These are phyloP conservation scores for Dreissena rostriformis DNA, from an alignment of 1,140 invertebrate species.

Conservation along the genomic window DNA sequence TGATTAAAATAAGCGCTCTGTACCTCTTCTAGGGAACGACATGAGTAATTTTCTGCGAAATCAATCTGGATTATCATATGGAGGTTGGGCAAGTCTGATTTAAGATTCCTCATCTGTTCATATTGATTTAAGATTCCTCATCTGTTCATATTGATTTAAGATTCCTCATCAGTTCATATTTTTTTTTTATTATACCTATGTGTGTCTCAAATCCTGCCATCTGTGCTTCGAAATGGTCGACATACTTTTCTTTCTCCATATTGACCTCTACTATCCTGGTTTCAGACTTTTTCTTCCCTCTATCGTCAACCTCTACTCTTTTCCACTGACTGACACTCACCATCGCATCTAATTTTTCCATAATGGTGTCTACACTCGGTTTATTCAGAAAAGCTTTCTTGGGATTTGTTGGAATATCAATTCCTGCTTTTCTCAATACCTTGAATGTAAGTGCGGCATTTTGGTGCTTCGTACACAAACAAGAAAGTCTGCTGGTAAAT, in stretches of 20 bases:
- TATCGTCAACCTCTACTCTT: slow-evolving; percentile 22
- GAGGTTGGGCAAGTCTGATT: slow-evolving; percentile 5
- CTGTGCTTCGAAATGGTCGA: no score
- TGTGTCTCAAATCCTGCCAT: no score
- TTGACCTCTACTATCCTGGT: slow-evolving; percentile 41
- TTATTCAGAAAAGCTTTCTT: background rate
- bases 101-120: slow-evolving; percentile 13
- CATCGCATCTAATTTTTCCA: background rate
- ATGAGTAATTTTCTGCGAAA: slow-evolving; percentile 5
- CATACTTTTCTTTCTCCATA: no score
- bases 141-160: background rate
- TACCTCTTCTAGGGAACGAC: slow-evolving; percentile 3
- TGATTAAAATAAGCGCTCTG: slow-evolving; percentile 36
- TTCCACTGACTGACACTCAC: slow-evolving; percentile 24
- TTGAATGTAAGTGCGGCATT: slow-evolving; percentile 25
- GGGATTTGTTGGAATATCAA: background rate
- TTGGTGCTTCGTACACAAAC: slow-evolving; percentile 30
- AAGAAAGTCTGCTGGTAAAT: background rate
- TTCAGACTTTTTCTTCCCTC: slow-evolving; percentile 31
- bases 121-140: slow-evolving; percentile 19
- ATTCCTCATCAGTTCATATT: background rate
- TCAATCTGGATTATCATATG: slow-evolving; percentile 11
- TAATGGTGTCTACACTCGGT: background rate
- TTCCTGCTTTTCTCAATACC: slow-evolving; percentile 4
- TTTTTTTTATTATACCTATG: no score